These are phyloP conservation scores for Anas bernieri DNA, from an alignment of 2,797 vertebrate genomes.

Conservation along the genomic window DNA sequence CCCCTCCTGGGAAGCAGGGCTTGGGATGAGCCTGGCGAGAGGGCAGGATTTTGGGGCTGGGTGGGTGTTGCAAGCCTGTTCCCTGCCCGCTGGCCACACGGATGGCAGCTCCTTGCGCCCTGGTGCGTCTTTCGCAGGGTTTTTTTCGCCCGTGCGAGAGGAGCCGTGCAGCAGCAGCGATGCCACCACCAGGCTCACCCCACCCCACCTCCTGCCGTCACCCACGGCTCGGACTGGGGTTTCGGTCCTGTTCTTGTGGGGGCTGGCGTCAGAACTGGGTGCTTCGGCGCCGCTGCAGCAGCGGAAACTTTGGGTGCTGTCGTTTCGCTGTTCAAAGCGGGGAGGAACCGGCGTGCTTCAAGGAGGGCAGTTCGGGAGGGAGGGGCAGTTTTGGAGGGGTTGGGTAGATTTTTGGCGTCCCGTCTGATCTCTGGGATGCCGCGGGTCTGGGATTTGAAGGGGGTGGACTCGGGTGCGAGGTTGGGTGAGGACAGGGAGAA, in stretches of 20 bases:
- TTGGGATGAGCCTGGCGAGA: background rate
- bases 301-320: background rate
- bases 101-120: background rate
- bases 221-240: background rate
- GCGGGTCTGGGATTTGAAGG: too few species aligned
- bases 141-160: background rate
- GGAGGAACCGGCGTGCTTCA: background rate
- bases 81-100: accelerated
- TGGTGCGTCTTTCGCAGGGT: accelerated
- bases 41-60: background rate
- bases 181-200: background rate
- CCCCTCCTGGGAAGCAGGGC: background rate
- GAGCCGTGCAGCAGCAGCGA: background rate
- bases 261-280: background rate
- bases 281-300: background rate
- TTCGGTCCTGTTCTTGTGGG: background rate
- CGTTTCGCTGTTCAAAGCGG: background rate
- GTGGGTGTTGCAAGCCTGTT: accelerated
- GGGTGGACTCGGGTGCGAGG: too few species aligned
- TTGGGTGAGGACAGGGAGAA: too few species aligned
- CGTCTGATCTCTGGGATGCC: too few species aligned
- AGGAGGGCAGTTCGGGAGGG: background rate
- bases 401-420: too few species aligned
- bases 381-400: background rate
- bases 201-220: background rate